Percentiles rank a stretch among this genome's conserved stretches.
phyloP scores from a whole-genome alignment of 2,113 vertebrate species.

The Rallus limicola region DNA sequence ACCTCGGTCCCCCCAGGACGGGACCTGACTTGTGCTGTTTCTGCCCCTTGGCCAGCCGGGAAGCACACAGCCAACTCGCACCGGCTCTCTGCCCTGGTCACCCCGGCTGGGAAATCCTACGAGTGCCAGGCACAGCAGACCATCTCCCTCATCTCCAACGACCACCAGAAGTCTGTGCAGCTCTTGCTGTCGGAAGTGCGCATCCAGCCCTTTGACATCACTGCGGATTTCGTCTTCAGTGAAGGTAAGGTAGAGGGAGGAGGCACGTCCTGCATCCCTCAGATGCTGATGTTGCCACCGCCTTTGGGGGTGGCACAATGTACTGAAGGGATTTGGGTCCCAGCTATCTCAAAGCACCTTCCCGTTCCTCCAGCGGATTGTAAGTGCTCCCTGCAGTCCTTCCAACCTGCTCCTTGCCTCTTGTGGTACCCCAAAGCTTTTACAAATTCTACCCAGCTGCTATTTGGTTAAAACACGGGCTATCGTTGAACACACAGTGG shows the following conservation, averaged over 20 bases:
- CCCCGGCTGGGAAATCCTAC: slow-evolving; percentile 88
- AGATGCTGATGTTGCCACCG: rapidly evolving
- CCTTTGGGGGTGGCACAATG: not conserved
- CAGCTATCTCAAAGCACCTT: not conserved
- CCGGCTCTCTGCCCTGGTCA: slow-evolving; percentile 88
- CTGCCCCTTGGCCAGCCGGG: slow-evolving; percentile 78
- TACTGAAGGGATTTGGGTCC: not conserved
- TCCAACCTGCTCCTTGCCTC: not conserved
- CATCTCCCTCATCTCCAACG: slow-evolving; percentile 88
- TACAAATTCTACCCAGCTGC: not conserved
- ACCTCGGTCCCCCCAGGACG: rapidly evolving
- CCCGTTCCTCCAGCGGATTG: not conserved
- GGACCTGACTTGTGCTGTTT: not conserved
- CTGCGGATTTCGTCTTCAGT: slow-evolving; percentile 93
- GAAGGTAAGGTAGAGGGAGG: slow-evolving; percentile 79
- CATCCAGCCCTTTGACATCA: slow-evolving; percentile 96
- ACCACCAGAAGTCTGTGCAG: slow-evolving; percentile 91
- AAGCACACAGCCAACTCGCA: slow-evolving; percentile 91
- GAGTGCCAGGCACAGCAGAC: slow-evolving; percentile 90
- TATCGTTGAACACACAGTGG: rapidly evolving
- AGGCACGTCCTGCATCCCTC: rapidly evolving
- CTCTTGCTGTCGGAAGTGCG: slow-evolving; percentile 89
- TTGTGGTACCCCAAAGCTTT: not conserved
- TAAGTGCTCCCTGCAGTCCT: not conserved
- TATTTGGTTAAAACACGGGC: rapidly evolving